phyloP scores from a whole-genome alignment of 1,140 invertebrate species.

The Tribolium madens region DNA sequence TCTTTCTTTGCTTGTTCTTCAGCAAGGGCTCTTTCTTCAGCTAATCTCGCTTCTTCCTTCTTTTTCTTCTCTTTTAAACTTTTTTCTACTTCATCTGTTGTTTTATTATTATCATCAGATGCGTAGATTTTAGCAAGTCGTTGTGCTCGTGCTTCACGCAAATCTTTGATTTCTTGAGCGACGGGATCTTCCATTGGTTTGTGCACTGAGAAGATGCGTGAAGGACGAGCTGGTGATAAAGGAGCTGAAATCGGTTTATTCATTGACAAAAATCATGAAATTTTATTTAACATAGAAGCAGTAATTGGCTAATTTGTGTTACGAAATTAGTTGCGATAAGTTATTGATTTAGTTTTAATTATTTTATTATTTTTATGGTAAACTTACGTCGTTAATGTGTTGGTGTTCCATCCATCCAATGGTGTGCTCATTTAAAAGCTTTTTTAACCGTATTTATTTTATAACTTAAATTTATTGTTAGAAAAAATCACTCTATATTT shows the following conservation, averaged over 20 bases:
- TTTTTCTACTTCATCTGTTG: slow-evolving; percentile 66
- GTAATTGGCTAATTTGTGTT: slow-evolving; percentile 19
- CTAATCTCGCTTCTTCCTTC: slow-evolving; percentile 71
- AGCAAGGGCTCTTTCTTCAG: slow-evolving; percentile 70
- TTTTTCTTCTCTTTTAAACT: slow-evolving; percentile 71
- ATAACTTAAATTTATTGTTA: slow-evolving; percentile 47
- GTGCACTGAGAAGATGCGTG: slow-evolving; percentile 73
- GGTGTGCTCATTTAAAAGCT: neutral
- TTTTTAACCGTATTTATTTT: slow-evolving; percentile 40
- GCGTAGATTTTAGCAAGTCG: slow-evolving; percentile 67
- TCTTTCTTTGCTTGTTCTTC: slow-evolving; percentile 60
- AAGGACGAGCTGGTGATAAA: slow-evolving; percentile 73
- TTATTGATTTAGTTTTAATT: slow-evolving; percentile 37
- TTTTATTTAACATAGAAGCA: slow-evolving; percentile 8
- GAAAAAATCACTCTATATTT: slow-evolving; percentile 44
- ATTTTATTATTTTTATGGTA: slow-evolving; percentile 33
- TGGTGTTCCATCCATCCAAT: slow-evolving; percentile 4
- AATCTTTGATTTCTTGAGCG: slow-evolving; percentile 68
- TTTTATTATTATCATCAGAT: slow-evolving; percentile 65
- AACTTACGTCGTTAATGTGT: slow-evolving; percentile 28
- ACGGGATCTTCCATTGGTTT: slow-evolving; percentile 69
- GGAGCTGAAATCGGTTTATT: slow-evolving; percentile 66
- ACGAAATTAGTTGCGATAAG: slow-evolving; percentile 4
- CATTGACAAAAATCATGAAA: neutral
- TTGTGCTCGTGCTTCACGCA: slow-evolving; percentile 69